Evolutionary conservation across 2,888 invertebrate species (phyloP).

Genomic region (Chirona hameri): DNA sequence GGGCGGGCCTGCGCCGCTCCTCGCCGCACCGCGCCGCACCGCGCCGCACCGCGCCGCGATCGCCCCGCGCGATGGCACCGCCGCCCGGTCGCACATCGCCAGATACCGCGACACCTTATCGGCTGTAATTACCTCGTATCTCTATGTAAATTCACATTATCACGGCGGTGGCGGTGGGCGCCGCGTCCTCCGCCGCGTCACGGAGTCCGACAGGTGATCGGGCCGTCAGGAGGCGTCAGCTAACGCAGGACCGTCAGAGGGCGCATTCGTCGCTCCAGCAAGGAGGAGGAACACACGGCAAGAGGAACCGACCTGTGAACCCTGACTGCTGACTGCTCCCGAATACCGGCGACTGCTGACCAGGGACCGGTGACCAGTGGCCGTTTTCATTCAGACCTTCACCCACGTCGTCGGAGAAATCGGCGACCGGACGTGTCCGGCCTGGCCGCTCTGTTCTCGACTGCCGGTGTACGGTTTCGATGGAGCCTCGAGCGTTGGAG

Average conservation of each 20-base stretch:
- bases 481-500: not conserved
- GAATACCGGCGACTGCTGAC: too few relatives aligned
- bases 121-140: constrained; percentile 5
- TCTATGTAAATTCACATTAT: constrained; percentile 22
- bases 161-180: not conserved
- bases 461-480: not conserved
- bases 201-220: too few relatives aligned
- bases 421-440: not conserved
- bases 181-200: not conserved
- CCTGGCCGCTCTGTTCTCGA: not conserved
- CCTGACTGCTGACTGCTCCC: not conserved
- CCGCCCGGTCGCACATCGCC: not conserved
- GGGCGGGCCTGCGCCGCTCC: not conserved
- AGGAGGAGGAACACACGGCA: too few relatives aligned
- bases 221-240: too few relatives aligned
- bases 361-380: too few relatives aligned
- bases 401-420: not conserved
- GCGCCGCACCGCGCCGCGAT: not conserved
- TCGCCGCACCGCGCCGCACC: not conserved
- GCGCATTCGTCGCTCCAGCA: too few relatives aligned
- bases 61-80: not conserved
- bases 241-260: too few relatives aligned
- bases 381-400: not conserved
- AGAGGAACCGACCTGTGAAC: too few relatives aligned
- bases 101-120: not conserved